Evolutionary conservation across 2,113 vertebrate genomes (phyloP).

Genomic region (Raja brachyura): DNA sequence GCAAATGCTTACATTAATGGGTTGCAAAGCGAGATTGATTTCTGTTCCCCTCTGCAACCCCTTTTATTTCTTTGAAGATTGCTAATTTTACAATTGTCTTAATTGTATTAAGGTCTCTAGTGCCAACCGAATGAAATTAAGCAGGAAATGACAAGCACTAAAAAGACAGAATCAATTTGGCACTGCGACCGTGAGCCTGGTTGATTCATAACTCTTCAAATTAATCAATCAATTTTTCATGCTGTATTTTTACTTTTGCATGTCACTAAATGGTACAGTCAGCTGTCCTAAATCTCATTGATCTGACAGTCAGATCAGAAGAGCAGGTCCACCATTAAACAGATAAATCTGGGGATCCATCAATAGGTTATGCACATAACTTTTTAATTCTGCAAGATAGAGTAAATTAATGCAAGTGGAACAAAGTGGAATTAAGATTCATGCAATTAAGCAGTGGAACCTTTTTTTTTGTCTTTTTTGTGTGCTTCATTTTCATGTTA

Average conservation of each 20-base stretch:
- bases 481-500: neutral
- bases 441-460: neutral
- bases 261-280: neutral
- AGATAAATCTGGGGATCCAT: neutral
- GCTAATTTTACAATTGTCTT: constrained; percentile 14
- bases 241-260: constrained; percentile 25
- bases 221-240: constrained; percentile 34
- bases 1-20: neutral
- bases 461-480: neutral
- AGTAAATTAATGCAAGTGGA: neutral
- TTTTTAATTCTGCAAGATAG: constrained; percentile 27
- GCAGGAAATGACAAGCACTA: constrained; percentile 12
- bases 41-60: no score
- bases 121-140: constrained; percentile 17
- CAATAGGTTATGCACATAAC: constrained; percentile 17
- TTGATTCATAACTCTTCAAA: constrained; percentile 34
- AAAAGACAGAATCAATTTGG: constrained; percentile 26
- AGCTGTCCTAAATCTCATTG: constrained; percentile 33
- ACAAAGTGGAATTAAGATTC: neutral
- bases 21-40: neutral
- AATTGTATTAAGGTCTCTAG: constrained; percentile 23
- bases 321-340: neutral
- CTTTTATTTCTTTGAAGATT: neutral
- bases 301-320: constrained; percentile 13
- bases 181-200: neutral